These are phyloP conservation scores for Phortica variegata DNA, from an alignment of 1,140 invertebrate genomes.

Conservation along the genomic window DNA sequence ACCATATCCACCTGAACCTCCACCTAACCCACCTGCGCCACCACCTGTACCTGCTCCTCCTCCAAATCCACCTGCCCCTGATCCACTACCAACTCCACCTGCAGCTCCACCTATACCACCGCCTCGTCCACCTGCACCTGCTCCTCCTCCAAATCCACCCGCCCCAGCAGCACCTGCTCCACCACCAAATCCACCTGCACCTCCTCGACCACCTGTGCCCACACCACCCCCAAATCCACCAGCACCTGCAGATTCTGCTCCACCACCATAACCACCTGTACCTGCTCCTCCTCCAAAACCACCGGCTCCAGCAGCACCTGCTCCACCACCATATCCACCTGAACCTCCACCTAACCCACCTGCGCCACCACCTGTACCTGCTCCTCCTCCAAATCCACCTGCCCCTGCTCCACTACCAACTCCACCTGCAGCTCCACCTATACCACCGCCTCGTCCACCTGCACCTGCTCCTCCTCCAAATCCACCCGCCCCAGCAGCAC, in stretches of 20 bases:
- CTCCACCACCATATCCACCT: constrained; percentile 23
- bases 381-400: constrained; percentile 56
- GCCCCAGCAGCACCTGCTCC: constrained; percentile 35
- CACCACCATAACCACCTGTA: constrained; percentile 21
- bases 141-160: constrained; percentile 16
- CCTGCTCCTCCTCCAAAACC: constrained; percentile 38
- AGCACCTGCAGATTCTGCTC: constrained; percentile 45
- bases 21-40: constrained; percentile 8
- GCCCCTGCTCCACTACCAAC: constrained; percentile 54
- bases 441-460: background rate
- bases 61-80: constrained; percentile 52
- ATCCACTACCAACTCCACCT: constrained; percentile 51
- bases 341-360: constrained; percentile 19
- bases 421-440: constrained; percentile 24
- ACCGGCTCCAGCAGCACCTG: constrained; percentile 32
- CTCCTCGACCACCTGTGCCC: constrained; percentile 1
- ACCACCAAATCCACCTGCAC: background rate
- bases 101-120: constrained; percentile 16
- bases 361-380: constrained; percentile 8
- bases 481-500: constrained; percentile 38
- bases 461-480: constrained; percentile 11
- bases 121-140: constrained; percentile 10
- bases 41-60: constrained; percentile 43
- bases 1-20: constrained; percentile 25
- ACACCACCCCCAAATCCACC: too few species aligned